phyloP scores from a whole-genome alignment of 2,888 invertebrate species.

The Ichneumoninae sp. region DNA sequence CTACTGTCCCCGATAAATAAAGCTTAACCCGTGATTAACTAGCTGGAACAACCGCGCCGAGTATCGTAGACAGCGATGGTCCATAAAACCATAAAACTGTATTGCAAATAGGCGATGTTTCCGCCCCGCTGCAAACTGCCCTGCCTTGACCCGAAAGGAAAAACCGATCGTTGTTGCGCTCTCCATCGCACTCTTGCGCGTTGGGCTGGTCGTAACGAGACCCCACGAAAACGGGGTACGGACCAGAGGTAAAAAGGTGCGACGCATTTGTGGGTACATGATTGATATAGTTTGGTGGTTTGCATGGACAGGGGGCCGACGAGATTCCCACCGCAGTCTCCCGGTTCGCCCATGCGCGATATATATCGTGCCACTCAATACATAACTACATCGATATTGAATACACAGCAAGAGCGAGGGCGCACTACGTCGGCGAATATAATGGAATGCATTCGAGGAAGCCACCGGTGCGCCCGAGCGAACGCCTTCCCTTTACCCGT shows the following conservation, averaged over 20 bases:
- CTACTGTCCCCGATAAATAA: no score
- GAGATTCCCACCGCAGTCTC: slow-evolving; percentile 30
- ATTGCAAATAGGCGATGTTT: no score
- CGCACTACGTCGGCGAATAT: slow-evolving; percentile 64
- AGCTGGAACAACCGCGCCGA: no score
- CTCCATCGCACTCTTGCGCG: no score
- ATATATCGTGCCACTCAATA: slow-evolving; percentile 43
- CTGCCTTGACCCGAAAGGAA: no score
- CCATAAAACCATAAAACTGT: no score
- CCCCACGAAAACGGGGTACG: background rate
- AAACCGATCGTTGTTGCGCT: no score
- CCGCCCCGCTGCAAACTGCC: no score
- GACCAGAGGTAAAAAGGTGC: slow-evolving; percentile 37
- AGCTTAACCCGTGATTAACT: no score
- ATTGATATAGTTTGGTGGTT: slow-evolving; percentile 51
- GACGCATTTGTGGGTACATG: slow-evolving; percentile 35
- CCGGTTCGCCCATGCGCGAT: slow-evolving; percentile 59
- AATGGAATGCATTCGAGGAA: slow-evolving; percentile 75
- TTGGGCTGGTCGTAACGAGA: no score
- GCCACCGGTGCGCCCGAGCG: slow-evolving; percentile 40
- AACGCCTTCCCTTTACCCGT: slow-evolving; percentile 31
- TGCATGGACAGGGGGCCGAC: slow-evolving; percentile 62
- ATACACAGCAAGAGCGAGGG: slow-evolving; percentile 44
- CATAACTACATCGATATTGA: slow-evolving; percentile 47
- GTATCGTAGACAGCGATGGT: no score